Base-by-base conservation (phyloP, 1,140 invertebrate species). In the Leucophenga varia region DNA sequence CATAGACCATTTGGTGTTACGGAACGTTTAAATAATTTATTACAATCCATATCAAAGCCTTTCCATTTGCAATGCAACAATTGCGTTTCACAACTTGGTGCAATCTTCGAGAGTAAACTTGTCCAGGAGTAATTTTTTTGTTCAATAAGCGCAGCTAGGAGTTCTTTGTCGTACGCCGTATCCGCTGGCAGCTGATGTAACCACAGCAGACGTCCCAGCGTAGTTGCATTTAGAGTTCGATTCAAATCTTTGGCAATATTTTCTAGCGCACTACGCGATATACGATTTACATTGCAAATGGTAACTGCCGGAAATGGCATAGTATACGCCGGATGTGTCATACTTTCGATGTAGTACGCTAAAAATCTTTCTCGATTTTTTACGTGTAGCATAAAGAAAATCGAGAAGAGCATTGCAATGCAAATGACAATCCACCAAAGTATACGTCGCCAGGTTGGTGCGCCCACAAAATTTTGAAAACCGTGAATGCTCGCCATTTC, bases 231-330 rank as follows among this genome's bases (percentile, higher is more conserved):
- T 25, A 6, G 59, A 57, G 50, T 21, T 6, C 31, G 44, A 42
- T 63, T 57, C 0, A 63, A 36, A 7, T 18, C 17, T n/a, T 37
- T 44, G 3, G 46, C 22, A 0, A 22, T 42, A 3, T 64, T 46
- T 6, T 50, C 22, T 6, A 32, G 6, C 3, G 43, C 46, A 9
- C 12, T 40, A 13, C 38, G 32, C 3, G 55, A 58, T 13, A 58
- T 76, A 20, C 79, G 77, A 70, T 86, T 86, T 7, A 84, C 69
- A 59, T 81, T 79, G 55, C 86, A 88, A 40, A 88, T 75, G 0
- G 85, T 86, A 2, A 88, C 77, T 0, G 84, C 82, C 0, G 86
- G 86, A 72, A 86, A 87, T 0, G 81, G 81, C 43, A 83, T 77
- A 51, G 82, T 79, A 78, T 81, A 85, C 20, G 84, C 81, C 4